A percentile compares a stretch with the other conserved stretches of the same genome.
phyloP scores from a whole-genome alignment of 2,113 vertebrate species.

The Oxyruncus cristatus region DNA sequence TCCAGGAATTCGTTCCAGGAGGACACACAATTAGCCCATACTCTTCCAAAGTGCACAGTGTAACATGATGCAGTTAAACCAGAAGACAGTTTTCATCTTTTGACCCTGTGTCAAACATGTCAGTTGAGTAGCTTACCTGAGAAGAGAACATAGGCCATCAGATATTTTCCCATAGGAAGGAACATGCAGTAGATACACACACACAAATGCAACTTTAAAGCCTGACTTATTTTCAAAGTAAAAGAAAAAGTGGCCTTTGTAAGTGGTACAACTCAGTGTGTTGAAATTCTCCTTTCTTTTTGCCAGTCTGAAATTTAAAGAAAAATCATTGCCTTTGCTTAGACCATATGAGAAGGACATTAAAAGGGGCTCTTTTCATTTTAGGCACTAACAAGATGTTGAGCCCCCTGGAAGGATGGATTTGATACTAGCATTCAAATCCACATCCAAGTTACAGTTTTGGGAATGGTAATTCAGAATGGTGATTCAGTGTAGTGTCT shows the following conservation, averaged over 20 bases:
- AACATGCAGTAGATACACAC: background rate
- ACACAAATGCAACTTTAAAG: background rate
- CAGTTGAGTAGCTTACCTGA: slow-evolving; percentile 34
- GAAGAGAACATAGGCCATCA: background rate
- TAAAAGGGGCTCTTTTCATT: background rate
- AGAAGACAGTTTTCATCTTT: slow-evolving; percentile 39
- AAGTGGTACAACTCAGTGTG: background rate
- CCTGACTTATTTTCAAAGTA: background rate
- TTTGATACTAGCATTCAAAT: background rate
- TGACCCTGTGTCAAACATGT: slow-evolving; percentile 27
- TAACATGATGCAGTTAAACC: slow-evolving; percentile 51
- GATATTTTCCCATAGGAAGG: background rate
- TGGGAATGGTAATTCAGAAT: background rate
- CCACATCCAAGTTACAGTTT: background rate
- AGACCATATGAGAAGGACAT: background rate
- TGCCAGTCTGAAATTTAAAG: background rate
- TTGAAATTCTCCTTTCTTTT: background rate
- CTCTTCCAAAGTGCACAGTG: slow-evolving; percentile 15
- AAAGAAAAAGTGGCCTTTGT: background rate
- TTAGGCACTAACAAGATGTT: background rate
- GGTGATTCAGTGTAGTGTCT: background rate
- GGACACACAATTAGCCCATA: slow-evolving; percentile 12
- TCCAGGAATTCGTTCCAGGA: background rate
- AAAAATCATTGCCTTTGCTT: background rate
- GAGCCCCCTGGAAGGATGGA: background rate